Evolutionary conservation across 2,113 vertebrate genomes (phyloP), one percentile per base, ranked within the genome.

Genomic region (Nestor notabilis): DNA sequence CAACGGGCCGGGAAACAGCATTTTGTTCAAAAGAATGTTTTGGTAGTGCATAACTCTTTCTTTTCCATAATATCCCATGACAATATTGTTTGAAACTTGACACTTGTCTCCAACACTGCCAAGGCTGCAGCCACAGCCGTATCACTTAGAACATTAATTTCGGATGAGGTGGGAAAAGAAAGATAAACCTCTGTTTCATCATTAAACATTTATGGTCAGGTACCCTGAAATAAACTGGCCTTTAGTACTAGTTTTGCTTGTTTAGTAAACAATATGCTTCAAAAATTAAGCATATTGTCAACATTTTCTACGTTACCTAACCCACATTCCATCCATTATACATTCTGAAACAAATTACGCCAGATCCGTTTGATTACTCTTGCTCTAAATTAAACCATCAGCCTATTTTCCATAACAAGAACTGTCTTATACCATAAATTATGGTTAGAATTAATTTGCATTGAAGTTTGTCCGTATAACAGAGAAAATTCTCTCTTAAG

Each of bases 341-440:
- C 43, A 90, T 90, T 72, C 24, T 86, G 65, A 92, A 80, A 61
- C 47, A 87, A 90, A 81, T 63, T 80, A 39, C 81, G 64, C 20
- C 25, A 74, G 80, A 94, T 92, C 25, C 72, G 70, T 95, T 83
- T 92, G 96, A 91, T 95, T 92, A 89, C n/a, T 90, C 76, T 78
- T 93, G 80, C 64, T 60, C 28, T 95, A 93, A 89, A 92, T 95
- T 94, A 92, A 94, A 81, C 41, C 49, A 87, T 95, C 76, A 90
- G 21, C 19, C 19, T 87, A 18, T 94, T 93, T 91, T 92, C 60
- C 27, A 55, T 87, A 78, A 92, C 76, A 95, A 89, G 37, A 20
- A 35, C 37, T 86, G 80, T 75, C 64, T 95, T 87, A 71, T n/a
- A 80, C 35, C 14, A 81, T 92, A 90, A 90, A 95, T 87, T 84